phyloP scores from a whole-genome alignment of 2,888 invertebrate species.

The Alloscopus bannaensis region DNA sequence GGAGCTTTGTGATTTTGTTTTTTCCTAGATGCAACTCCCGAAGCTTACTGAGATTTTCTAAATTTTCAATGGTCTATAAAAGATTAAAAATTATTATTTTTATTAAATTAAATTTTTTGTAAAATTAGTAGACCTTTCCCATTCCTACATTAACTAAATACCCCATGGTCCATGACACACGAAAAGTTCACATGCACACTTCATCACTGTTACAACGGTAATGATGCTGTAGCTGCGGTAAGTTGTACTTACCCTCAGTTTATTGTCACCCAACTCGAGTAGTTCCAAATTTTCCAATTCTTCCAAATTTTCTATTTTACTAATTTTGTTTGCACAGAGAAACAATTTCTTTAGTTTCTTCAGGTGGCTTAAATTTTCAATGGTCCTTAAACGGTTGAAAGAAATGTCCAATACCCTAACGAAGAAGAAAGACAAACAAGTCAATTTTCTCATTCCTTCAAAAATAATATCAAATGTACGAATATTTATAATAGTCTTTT shows the following conservation, averaged over 20 bases:
- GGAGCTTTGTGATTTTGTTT: conserved; percentile 93
- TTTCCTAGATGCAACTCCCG: conserved; percentile 92
- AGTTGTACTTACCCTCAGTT: conserved; percentile 86
- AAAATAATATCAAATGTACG: too few relatives aligned
- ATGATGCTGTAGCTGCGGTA: too few relatives aligned
- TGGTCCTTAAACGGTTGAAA: conserved; percentile 93
- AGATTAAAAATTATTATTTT: too few relatives aligned
- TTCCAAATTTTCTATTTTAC: conserved; percentile 90
- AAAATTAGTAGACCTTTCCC: background rate
- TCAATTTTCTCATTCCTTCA: too few relatives aligned
- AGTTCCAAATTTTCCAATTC: conserved; percentile 86
- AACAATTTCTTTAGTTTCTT: conserved; percentile 88
- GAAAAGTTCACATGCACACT: background rate
- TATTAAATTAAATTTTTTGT: conserved; percentile 15
- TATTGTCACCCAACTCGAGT: conserved; percentile 97
- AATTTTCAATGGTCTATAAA: conserved; percentile 88
- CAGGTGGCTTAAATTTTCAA: conserved; percentile 87
- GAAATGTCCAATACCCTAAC: conserved; percentile 94
- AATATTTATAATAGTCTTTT: too few relatives aligned
- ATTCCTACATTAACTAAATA: too few relatives aligned
- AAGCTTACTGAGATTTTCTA: conserved; percentile 85
- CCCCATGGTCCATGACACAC: background rate
- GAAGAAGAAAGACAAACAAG: conserved; percentile 75
- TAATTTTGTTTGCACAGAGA: conserved; percentile 92
- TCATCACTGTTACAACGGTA: too few relatives aligned